These are phyloP conservation scores for Aplocera efformata DNA, from an alignment of 2,888 invertebrate genomes.

Conservation along the genomic window DNA sequence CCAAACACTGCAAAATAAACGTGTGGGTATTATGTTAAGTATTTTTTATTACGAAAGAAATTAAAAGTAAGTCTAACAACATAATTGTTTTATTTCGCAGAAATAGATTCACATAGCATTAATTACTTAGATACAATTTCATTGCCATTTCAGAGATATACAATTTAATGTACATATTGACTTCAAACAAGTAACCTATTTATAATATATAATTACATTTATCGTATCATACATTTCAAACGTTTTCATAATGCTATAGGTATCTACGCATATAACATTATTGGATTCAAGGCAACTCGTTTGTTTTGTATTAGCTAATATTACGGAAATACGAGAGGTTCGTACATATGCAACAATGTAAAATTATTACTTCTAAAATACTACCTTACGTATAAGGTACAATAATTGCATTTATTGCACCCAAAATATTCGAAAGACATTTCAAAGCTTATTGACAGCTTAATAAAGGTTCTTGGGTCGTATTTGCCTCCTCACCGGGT, in stretches of 20 bases:
- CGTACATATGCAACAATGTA: slow-evolving; percentile 40
- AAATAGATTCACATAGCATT: slow-evolving; percentile 31
- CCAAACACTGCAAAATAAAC: too few species aligned
- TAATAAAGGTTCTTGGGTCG: too few species aligned
- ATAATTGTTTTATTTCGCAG: slow-evolving; percentile 43
- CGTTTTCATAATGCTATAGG: slow-evolving; percentile 52
- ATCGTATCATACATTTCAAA: slow-evolving; percentile 19
- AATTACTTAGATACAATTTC: slow-evolving; percentile 21
- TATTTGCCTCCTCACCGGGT: slow-evolving; percentile 18
- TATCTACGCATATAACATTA: slow-evolving; percentile 47
- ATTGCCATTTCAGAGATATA: slow-evolving; percentile 18
- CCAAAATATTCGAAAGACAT: slow-evolving; percentile 36
- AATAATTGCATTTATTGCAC: slow-evolving; percentile 37
- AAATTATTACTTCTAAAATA: slow-evolving; percentile 35
- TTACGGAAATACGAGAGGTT: slow-evolving; percentile 47
- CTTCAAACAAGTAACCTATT: slow-evolving; percentile 54
- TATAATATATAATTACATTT: slow-evolving; percentile 36
- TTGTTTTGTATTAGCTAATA: slow-evolving; percentile 57
- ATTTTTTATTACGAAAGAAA: slow-evolving; percentile 2
- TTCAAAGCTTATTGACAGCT: slow-evolving; percentile 31
- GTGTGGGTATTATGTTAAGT: too few species aligned
- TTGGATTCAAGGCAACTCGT: slow-evolving; percentile 71
- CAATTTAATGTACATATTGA: slow-evolving; percentile 30
- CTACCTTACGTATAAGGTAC: slow-evolving; percentile 34
- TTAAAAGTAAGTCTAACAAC: slow-evolving; percentile 21